Evolutionary conservation across 35 echinoderm and acorn worm species (phyloP).

Genomic region (Hemicentrotus pulcherrimus): DNA sequence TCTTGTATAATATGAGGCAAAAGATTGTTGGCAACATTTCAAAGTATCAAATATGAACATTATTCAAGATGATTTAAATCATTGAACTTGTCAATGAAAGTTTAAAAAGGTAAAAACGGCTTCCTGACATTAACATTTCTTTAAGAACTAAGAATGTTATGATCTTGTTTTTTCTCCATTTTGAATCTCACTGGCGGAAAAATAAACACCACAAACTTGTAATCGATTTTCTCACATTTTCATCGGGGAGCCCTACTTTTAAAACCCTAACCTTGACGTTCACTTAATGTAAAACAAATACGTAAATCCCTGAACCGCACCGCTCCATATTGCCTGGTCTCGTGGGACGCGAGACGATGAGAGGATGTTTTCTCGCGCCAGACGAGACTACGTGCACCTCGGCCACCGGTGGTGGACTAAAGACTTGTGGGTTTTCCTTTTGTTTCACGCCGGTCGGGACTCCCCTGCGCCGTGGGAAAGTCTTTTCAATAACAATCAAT

Average conservation of each 20-base stretch:
- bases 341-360: conserved; percentile 36
- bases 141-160: not conserved
- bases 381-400: conserved; percentile 35
- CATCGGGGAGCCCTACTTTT: not conserved
- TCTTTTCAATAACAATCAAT: conserved; percentile 6
- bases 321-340: conserved; percentile 25
- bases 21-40: too few relatives aligned
- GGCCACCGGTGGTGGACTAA: not conserved
- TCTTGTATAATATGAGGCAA: too few relatives aligned
- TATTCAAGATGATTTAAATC: too few relatives aligned
- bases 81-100: not conserved
- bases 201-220: not conserved
- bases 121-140: not conserved
- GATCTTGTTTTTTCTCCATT: not conserved
- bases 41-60: too few relatives aligned
- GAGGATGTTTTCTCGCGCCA: conserved; percentile 39
- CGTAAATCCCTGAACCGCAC: conserved; percentile 2
- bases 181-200: not conserved
- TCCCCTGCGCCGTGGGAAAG: conserved; percentile 10
- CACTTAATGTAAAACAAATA: conserved; percentile 14
- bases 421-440: not conserved
- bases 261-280: conserved; percentile 20
- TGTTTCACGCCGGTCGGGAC: not conserved
- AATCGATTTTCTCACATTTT: not conserved
- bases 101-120: not conserved